These are phyloP conservation scores for Pongo pygmaeus DNA, from an alignment of 2,113 vertebrate genomes.

Conservation along the genomic window DNA sequence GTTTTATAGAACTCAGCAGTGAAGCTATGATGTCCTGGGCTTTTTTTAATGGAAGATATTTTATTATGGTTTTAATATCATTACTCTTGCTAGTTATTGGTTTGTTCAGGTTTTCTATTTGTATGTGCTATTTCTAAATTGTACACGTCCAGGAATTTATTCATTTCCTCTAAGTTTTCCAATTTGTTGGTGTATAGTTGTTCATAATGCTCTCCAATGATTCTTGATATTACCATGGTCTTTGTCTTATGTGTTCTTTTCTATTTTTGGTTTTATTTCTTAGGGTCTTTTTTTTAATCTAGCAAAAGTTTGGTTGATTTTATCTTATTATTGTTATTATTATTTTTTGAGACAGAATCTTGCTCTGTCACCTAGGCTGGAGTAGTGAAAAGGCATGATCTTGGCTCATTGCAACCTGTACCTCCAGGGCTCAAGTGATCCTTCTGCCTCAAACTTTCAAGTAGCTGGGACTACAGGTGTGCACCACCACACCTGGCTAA, in stretches of 20 bases:
- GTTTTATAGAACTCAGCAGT: too few relatives aligned
- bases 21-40: too few relatives aligned
- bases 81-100: too few relatives aligned
- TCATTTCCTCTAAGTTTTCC: not conserved
- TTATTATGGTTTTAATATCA: too few relatives aligned
- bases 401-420: not conserved
- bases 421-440: not conserved
- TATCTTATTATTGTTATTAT: too few relatives aligned
- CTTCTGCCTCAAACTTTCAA: not conserved
- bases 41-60: too few relatives aligned
- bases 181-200: not conserved
- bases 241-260: not conserved
- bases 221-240: not conserved
- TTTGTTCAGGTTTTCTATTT: too few relatives aligned
- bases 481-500: not conserved
- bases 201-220: not conserved
- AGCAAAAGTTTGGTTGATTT: not conserved
- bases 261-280: not conserved
- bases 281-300: not conserved
- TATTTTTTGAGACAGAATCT: not conserved
- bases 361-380: not conserved
- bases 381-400: not conserved
- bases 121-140: not conserved
- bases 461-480: not conserved
- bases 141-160: not conserved